Percentiles rank a stretch among this genome's conserved stretches.
phyloP scores from a whole-genome alignment of 2,113 vertebrate species.

The Piaya cayana region DNA sequence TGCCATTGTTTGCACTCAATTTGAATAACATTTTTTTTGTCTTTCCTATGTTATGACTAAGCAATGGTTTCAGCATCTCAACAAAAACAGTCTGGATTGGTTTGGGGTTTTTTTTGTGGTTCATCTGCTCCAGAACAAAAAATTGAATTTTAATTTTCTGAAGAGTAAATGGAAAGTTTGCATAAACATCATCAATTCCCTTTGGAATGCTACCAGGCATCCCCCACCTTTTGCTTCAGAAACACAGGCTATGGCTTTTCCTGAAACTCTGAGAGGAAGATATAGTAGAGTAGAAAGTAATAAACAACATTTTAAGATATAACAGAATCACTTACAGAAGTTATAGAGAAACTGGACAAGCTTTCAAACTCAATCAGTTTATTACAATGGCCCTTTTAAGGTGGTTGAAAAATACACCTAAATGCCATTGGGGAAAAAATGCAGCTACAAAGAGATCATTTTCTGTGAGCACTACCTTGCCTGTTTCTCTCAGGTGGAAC shows the following conservation, averaged over 20 bases:
- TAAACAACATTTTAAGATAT: not conserved
- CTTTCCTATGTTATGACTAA: not conserved
- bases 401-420: not conserved
- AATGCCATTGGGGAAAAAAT: not conserved
- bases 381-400: not conserved
- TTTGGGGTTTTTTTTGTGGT: not conserved
- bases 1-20: not conserved
- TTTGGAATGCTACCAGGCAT: not conserved
- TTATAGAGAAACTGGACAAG: not conserved
- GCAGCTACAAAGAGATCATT: not conserved
- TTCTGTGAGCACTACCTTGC: not conserved
- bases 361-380: constrained; percentile 2
- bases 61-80: not conserved
- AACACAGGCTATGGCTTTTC: not conserved
- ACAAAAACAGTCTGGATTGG: not conserved
- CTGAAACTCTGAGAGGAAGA: not conserved
- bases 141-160: not conserved
- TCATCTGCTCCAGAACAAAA: not conserved
- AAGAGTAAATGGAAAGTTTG: not conserved
- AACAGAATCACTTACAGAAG: not conserved
- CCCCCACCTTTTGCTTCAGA: not conserved
- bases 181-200: not conserved
- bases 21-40: fast-evolving
- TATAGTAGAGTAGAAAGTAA: not conserved
- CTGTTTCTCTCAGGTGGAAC: not conserved